phyloP scores from a whole-genome alignment of 2,888 invertebrate genomes.

The Psylliodes chrysocephalus region DNA sequence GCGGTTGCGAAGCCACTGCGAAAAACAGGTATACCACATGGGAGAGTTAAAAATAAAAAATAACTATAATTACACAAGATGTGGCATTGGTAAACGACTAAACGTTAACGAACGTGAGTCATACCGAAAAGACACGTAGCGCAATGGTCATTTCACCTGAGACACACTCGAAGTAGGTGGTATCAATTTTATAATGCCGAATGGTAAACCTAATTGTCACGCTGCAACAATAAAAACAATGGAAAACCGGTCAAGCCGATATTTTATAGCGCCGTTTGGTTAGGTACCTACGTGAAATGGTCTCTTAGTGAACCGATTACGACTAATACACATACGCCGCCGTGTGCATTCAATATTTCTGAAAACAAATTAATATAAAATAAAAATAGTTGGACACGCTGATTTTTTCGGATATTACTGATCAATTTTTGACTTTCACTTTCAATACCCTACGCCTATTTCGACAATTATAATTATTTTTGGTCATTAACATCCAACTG shows the following conservation, averaged over 20 bases:
- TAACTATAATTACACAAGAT: conserved; percentile 12
- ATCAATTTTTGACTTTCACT: too few relatives aligned
- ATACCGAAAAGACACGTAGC: conserved; percentile 16
- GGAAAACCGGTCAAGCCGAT: not conserved
- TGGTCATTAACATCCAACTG: too few relatives aligned
- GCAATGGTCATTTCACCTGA: conserved; percentile 22
- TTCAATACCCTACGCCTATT: too few relatives aligned
- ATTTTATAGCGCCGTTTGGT: not conserved
- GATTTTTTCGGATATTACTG: too few relatives aligned
- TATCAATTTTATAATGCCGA: conserved; percentile 23
- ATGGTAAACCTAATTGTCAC: conserved; percentile 22
- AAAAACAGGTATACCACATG: conserved; percentile 9
- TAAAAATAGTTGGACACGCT: too few relatives aligned
- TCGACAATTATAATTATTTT: too few relatives aligned
- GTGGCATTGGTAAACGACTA: conserved; percentile 16
- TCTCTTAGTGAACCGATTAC: too few relatives aligned
- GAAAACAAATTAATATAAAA: too few relatives aligned
- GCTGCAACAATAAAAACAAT: conserved; percentile 8
- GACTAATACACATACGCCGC: too few relatives aligned
- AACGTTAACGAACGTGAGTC: conserved; percentile 15
- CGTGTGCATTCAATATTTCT: too few relatives aligned
- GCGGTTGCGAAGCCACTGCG: not conserved
- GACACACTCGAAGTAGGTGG: conserved; percentile 26
- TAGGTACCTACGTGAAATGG: not conserved
- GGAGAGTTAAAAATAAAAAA: conserved; percentile 9